phyloP scores from a whole-genome alignment of 2,113 vertebrate genomes.

The Mesitornis unicolor region DNA sequence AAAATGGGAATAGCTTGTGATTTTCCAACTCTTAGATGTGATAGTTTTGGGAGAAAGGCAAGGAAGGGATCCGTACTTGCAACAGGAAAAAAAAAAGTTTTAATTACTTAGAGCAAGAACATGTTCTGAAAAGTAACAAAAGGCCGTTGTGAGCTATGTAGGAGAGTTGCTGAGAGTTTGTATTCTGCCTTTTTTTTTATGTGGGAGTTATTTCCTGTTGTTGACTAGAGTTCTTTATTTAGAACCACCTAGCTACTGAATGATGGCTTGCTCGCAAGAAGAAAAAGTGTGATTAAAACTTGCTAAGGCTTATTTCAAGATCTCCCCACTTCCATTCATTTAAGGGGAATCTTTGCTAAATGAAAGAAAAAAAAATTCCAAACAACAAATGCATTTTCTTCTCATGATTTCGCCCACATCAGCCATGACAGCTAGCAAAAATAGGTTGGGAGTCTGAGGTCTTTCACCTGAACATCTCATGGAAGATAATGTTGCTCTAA shows the following conservation, averaged over 20 bases:
- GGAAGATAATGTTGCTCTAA: neutral
- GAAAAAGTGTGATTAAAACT: constrained; percentile 74
- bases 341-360: constrained; percentile 27
- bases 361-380: neutral
- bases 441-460: neutral
- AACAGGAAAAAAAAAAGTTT: neutral
- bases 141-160: constrained; percentile 87
- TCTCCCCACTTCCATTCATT: constrained; percentile 51
- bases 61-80: neutral
- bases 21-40: neutral
- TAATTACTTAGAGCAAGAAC: constrained; percentile 49
- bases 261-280: constrained; percentile 69
- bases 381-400: neutral
- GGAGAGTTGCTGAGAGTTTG: constrained; percentile 86
- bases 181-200: constrained; percentile 89
- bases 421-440: neutral
- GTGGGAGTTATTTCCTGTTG: constrained; percentile 99
- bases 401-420: neutral
- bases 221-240: constrained; percentile 99
- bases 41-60: neutral
- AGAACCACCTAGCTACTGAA: constrained; percentile 92
- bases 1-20: neutral
- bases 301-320: constrained; percentile 65
- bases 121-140: constrained; percentile 75
- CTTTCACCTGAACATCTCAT: neutral